Conservation (phyloP, 35 echinoderm and acorn worm species). For the Nesometra sesokonis region DNA sequence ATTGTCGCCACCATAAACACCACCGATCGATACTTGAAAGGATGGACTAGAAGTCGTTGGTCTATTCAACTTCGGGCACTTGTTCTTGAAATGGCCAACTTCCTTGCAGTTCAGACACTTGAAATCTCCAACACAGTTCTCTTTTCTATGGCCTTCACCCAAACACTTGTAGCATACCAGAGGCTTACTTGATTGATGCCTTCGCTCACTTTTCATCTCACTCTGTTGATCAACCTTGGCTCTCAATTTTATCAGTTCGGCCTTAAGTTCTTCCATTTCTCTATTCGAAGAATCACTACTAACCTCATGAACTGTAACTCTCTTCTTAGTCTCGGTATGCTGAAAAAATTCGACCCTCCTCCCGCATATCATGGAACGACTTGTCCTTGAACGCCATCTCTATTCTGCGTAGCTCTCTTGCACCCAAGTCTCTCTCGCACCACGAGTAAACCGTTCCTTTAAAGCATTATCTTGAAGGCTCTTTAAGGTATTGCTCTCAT, state of each 20-base stretch:
- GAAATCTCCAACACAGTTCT: not conserved
- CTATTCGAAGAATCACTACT: not conserved
- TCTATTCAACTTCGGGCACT: not conserved
- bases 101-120: not conserved
- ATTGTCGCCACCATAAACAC: not conserved
- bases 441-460: slow-evolving; percentile 18
- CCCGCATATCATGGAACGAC: slow-evolving; percentile 28
- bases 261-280: not conserved
- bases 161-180: not conserved
- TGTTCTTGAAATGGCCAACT: not conserved
- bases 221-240: not conserved
- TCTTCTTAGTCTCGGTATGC: not conserved
- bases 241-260: not conserved
- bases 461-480: slow-evolving; percentile 19
- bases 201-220: too few relatives aligned
- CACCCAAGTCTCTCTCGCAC: slow-evolving; percentile 33
- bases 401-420: slow-evolving; percentile 24
- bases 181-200: not conserved
- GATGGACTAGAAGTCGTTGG: not conserved
- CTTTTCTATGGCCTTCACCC: not conserved
- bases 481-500: slow-evolving; percentile 20
- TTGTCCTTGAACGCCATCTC: not conserved
- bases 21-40: not conserved
- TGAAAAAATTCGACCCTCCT: slow-evolving; percentile 26
- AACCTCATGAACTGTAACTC: slow-evolving; percentile 8